Percentiles rank a stretch among this genome's conserved stretches.
Conservation (phyloP, 2,113 vertebrate species). For the Phaethon lepturus region DNA sequence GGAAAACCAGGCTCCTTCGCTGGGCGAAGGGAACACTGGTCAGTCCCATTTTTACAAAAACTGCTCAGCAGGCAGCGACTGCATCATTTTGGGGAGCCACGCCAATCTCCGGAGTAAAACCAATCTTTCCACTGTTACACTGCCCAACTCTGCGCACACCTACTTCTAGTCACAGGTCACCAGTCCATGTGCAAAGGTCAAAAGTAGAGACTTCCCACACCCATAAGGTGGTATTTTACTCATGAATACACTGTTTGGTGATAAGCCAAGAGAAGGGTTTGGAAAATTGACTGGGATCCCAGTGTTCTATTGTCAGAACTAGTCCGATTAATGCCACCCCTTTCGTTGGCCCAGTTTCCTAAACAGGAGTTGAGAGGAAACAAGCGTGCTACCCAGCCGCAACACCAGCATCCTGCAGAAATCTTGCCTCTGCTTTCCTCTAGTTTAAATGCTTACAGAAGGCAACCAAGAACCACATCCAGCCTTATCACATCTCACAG, state of each 20-base stretch:
- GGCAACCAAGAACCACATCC: background rate
- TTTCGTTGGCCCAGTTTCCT: background rate
- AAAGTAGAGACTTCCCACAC: background rate
- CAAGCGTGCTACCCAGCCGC: background rate
- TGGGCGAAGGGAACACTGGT: background rate
- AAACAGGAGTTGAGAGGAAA: background rate
- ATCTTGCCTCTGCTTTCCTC: background rate
- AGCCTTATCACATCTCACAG: background rate
- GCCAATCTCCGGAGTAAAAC: background rate
- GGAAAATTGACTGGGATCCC: background rate
- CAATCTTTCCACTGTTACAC: background rate
- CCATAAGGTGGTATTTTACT: background rate
- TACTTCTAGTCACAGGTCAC: background rate
- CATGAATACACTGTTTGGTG: background rate
- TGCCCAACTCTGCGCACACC: background rate
- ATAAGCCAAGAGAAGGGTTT: background rate
- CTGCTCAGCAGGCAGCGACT: background rate
- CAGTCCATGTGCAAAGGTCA: fast-evolving
- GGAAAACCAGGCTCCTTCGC: background rate
- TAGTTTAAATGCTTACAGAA: background rate
- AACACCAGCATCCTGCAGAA: background rate
- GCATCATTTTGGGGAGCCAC: background rate
- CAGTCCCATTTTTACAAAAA: background rate
- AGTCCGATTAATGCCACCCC: background rate
- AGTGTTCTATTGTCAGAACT: background rate